These are phyloP conservation scores for Tenualosa ilisha DNA, from an alignment of 2,797 vertebrate species.

Conservation along the genomic window DNA sequence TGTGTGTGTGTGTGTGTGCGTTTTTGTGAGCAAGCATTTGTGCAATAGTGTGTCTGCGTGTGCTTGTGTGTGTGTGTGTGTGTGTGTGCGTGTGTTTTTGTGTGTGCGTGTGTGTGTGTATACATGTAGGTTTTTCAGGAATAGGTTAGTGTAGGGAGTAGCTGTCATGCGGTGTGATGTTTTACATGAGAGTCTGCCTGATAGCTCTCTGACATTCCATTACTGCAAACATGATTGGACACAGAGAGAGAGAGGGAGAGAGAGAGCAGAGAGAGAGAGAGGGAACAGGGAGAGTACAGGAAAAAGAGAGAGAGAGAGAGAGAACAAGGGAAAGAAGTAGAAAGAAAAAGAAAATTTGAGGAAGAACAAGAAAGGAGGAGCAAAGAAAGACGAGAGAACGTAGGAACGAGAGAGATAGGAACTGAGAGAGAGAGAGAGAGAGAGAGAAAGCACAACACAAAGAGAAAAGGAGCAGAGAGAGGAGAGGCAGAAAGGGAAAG, in stretches of 20 bases:
- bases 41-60: constrained; percentile 22
- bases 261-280: too few relatives aligned
- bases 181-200: constrained; percentile 44
- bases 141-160: background rate
- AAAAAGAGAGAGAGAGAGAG: background rate
- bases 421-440: background rate
- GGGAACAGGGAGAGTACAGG: too few relatives aligned
- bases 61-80: background rate
- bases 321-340: constrained; percentile 5
- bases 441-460: too few relatives aligned
- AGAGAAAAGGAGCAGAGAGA: constrained; percentile 35
- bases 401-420: background rate
- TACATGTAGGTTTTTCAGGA: background rate
- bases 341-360: background rate
- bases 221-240: constrained; percentile 56
- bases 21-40: constrained; percentile 17
- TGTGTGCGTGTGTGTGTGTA: constrained; percentile 11
- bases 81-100: background rate
- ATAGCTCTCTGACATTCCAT: constrained; percentile 65
- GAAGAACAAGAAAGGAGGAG: background rate
- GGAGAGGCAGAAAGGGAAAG: background rate
- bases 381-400: constrained; percentile 13
- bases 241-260: constrained; percentile 15
- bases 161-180: background rate
- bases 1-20: background rate